These are phyloP conservation scores for Ibidorhyncha struthersii DNA, from an alignment of 2,113 vertebrate genomes.

Conservation along the genomic window DNA sequence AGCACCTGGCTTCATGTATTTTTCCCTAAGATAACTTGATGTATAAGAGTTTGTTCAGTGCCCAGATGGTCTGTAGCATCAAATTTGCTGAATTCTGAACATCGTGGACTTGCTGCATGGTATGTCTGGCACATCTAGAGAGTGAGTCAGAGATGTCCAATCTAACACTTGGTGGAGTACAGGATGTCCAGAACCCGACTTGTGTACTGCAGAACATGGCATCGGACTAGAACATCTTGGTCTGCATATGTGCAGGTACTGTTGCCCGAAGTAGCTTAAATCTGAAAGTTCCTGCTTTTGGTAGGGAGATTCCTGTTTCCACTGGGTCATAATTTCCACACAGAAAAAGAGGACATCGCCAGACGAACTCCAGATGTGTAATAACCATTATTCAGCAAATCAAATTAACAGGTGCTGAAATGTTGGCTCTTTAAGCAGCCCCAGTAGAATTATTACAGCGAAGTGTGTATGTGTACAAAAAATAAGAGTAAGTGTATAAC, in stretches of 20 bases:
- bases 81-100: background rate
- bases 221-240: background rate
- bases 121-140: background rate
- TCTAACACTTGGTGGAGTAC: background rate
- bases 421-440: background rate
- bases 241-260: background rate
- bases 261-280: background rate
- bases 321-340: background rate
- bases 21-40: background rate
- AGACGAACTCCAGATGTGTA: background rate
- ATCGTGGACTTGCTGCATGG: background rate
- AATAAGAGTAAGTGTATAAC: background rate
- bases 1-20: background rate
- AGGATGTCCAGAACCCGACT: background rate
- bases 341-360: background rate
- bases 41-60: background rate
- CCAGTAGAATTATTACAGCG: background rate
- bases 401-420: background rate
- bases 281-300: background rate
- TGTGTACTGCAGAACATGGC: background rate
- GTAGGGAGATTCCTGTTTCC: background rate
- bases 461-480: background rate
- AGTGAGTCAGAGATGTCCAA: background rate
- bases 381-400: background rate
- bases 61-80: background rate